Evolutionary conservation across 2,888 invertebrate species (phyloP).

Genomic region (Brenthis ino): DNA sequence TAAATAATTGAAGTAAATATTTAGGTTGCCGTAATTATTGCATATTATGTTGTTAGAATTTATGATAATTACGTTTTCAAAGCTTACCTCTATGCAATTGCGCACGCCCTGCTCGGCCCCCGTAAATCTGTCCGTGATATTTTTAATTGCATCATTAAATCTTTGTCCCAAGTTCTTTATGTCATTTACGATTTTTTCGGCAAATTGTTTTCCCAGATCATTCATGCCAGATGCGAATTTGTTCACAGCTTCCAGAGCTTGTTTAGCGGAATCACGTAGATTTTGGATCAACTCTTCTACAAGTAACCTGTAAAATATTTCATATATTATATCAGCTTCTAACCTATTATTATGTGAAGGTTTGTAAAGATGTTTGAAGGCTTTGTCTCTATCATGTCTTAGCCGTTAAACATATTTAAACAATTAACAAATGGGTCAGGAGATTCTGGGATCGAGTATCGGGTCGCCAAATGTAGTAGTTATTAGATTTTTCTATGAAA

Average conservation of each 20-base stretch:
- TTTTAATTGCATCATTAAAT: slow-evolving; percentile 52
- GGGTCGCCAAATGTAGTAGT: no score
- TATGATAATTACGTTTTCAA: not conserved
- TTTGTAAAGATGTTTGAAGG: no score
- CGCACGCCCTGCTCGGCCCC: slow-evolving; percentile 53
- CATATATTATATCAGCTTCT: no score
- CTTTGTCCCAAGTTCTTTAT: slow-evolving; percentile 53
- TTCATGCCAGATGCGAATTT: slow-evolving; percentile 55
- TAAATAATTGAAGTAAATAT: no score
- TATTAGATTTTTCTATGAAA: no score
- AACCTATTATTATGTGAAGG: no score
- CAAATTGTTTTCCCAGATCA: slow-evolving; percentile 49
- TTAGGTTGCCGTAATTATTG: no score
- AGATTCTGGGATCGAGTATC: no score
- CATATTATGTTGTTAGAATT: no score
- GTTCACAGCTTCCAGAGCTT: slow-evolving; percentile 55
- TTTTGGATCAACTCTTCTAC: slow-evolving; percentile 57
- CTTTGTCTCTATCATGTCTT: no score
- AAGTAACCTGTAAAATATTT: slow-evolving; percentile 49
- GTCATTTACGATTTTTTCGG: slow-evolving; percentile 51
- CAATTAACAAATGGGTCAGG: no score
- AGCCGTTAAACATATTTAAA: no score
- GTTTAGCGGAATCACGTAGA: slow-evolving; percentile 54
- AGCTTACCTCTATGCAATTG: slow-evolving; percentile 63
- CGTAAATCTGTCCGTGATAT: slow-evolving; percentile 52